Percentiles rank a stretch among this genome's conserved stretches.
Evolutionary conservation across 2,797 vertebrate genomes (phyloP).

Genomic region (Adrianichthys oophorus): DNA sequence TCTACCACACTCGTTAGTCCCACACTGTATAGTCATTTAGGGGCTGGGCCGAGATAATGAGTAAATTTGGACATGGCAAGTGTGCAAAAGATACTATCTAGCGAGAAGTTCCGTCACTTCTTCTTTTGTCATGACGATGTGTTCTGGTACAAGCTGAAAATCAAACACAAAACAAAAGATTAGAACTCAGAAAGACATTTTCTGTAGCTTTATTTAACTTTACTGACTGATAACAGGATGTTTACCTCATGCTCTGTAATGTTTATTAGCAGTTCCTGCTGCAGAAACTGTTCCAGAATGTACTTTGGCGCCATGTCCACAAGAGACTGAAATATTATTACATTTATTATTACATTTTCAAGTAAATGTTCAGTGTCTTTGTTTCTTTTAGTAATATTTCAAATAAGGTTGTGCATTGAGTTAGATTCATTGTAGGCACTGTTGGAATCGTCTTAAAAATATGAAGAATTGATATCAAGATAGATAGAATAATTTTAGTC

Average conservation of each 20-base stretch:
- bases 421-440: too few species aligned
- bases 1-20: too few species aligned
- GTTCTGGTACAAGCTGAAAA: constrained; percentile 91
- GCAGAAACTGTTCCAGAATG: constrained; percentile 95
- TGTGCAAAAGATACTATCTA: constrained; percentile 87
- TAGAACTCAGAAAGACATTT: not conserved
- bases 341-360: not conserved
- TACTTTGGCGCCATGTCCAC: constrained; percentile 99
- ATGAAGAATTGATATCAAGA: too few species aligned
- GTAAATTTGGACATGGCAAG: too few species aligned
- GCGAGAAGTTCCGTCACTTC: constrained; percentile 92
- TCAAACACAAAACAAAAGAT: not conserved
- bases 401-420: not conserved
- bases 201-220: not conserved
- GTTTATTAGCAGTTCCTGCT: constrained; percentile 97
- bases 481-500: too few species aligned
- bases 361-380: not conserved
- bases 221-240: not conserved
- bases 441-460: too few species aligned
- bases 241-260: constrained; percentile 97
- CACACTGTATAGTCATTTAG: too few species aligned
- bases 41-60: too few species aligned
- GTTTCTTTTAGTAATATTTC: not conserved
- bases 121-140: constrained; percentile 98
- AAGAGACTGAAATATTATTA: constrained; percentile 80